These are phyloP conservation scores for Orthonevra nobilis DNA, from an alignment of 2,888 invertebrate species.

Conservation along the genomic window DNA sequence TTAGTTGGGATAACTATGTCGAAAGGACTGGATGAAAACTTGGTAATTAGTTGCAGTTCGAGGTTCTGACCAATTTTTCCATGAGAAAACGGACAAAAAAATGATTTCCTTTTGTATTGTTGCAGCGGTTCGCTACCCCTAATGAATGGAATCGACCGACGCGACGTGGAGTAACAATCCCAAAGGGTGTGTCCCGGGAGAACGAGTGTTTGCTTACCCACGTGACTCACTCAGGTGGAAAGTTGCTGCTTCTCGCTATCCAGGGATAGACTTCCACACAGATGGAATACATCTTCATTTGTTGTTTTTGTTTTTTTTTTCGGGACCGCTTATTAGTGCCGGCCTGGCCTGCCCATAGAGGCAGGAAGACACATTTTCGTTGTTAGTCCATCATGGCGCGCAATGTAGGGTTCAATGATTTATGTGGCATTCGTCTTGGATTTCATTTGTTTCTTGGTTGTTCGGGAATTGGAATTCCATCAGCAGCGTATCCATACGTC, in stretches of 20 bases:
- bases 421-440: slow-evolving; percentile 52
- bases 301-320: too few species aligned
- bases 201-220: slow-evolving; percentile 50
- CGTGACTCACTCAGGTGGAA: slow-evolving; percentile 69
- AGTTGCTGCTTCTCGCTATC: slow-evolving; percentile 8
- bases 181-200: slow-evolving; percentile 54
- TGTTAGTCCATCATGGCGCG: slow-evolving; percentile 41
- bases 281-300: slow-evolving; percentile 49
- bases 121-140: slow-evolving; percentile 11
- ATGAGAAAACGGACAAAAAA: too few species aligned
- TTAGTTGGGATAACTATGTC: neutral
- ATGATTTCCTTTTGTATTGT: slow-evolving; percentile 21
- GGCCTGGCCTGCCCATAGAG: slow-evolving; percentile 30
- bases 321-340: slow-evolving; percentile 51
- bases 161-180: neutral
- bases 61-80: slow-evolving; percentile 34
- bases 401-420: slow-evolving; percentile 62
- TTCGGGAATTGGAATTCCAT: slow-evolving; percentile 63
- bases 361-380: slow-evolving; percentile 6
- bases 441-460: slow-evolving; percentile 37
- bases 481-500: slow-evolving; percentile 23
- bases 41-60: slow-evolving; percentile 41
- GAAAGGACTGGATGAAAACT: slow-evolving; percentile 27
- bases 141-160: neutral
- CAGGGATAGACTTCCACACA: slow-evolving; percentile 24